Base-by-base conservation (phyloP, 2,888 invertebrate species). In the Philonicus albiceps region DNA sequence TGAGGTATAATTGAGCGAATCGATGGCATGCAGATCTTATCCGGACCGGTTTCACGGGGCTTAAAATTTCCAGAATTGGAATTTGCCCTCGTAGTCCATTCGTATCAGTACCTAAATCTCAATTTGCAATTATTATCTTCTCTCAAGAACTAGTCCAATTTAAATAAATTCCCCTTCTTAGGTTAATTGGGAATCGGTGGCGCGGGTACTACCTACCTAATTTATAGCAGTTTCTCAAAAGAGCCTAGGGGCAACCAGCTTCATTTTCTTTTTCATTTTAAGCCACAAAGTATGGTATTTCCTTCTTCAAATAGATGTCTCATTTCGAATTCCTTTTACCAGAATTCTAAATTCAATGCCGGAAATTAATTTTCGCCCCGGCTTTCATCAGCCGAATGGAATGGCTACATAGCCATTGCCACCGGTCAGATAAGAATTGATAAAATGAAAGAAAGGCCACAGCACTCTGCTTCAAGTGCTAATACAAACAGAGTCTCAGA, bases 291-390 rank as follows among this genome's bases (percentile, higher is more conserved):
- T 84, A 73, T 84, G 27, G 73, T 22, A 72, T 73, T 55, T 43
- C 73, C 73, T 72, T 43, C 84, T 53, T 22, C 73, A 84, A 87
- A 83, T 86, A 86, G 83, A 76, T 85, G 85, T 80, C 85, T 87
- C 84, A 87, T 87, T 87, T 87, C 74, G 43, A 81, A 87, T 87
- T 87, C 86, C 86, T 86, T 87, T 87, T 75, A 55, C 81, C 30
- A 86, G 86, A 87, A 87, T 87, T 86, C 84, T 86, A 86, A 87
- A 87, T 87, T 87, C 87, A 85, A 87, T 87, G 86, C 86, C 87
- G 87, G 87, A 87, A 87, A 87, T 87, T 87, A 87, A 87, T 87
- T 87, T 87, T 85, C 85, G 37, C 84, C 43, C 84, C 85, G 86
- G 86, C 86, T 55, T 55, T 75, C 86, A 73, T 72, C 37, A 64